Conservation (phyloP, 2,797 vertebrate genomes). For the Ara ararauna region DNA sequence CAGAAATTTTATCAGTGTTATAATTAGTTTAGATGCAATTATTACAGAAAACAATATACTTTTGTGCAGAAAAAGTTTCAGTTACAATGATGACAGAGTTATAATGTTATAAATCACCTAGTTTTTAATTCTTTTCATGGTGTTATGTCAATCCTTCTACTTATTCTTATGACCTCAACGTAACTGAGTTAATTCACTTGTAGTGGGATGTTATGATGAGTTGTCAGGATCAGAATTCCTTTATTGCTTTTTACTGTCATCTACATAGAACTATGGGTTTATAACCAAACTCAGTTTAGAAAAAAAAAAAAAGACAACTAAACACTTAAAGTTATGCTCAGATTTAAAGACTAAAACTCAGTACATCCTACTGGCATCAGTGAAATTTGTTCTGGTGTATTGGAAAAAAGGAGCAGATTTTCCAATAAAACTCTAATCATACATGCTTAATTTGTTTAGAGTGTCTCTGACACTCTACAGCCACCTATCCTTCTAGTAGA, state of each 20-base stretch:
- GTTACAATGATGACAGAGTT: not conserved
- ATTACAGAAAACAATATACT: not conserved
- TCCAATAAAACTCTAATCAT: not conserved
- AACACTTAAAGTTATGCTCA: not conserved
- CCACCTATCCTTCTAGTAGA: not conserved
- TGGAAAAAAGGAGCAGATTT: not conserved
- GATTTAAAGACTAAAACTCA: not conserved
- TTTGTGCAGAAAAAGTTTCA: not conserved
- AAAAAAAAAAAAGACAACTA: no score
- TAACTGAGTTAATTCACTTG: not conserved
- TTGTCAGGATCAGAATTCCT: not conserved
- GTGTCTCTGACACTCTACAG: not conserved
- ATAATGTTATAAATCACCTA: not conserved
- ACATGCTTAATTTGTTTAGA: not conserved
- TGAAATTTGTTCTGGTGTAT: not conserved
- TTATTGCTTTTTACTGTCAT: not conserved
- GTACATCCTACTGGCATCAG: no score
- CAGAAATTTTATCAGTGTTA: not conserved
- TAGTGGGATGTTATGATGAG: fast-evolving
- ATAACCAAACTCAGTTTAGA: not conserved
- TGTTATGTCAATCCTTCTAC: fast-evolving
- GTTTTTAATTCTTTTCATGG: fast-evolving
- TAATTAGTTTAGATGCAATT: not conserved
- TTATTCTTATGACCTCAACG: not conserved
- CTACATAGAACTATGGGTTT: not conserved